phyloP scores from a whole-genome alignment of 2,113 vertebrate genomes.

The Phasianus colchicus region DNA sequence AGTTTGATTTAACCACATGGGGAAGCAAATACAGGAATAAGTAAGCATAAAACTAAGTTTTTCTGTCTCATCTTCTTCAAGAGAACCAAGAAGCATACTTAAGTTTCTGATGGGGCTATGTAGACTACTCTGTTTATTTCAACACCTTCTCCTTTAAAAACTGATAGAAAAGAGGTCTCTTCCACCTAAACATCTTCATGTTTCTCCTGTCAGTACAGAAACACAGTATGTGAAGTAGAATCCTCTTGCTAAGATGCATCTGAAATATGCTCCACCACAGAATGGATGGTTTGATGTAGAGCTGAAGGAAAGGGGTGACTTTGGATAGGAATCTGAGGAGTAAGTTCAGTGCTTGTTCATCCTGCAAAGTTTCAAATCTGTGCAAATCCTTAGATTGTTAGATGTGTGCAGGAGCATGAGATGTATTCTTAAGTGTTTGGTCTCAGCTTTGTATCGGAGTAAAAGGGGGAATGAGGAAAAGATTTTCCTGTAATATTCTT shows the following conservation, averaged over 20 bases:
- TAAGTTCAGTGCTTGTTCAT: background rate
- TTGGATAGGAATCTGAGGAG: background rate
- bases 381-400: background rate
- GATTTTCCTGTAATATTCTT: background rate
- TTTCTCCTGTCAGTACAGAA: background rate
- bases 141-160: background rate
- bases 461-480: background rate
- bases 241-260: background rate
- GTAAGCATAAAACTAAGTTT: too few relatives aligned
- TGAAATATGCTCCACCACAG: background rate
- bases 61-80: background rate
- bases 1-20: background rate
- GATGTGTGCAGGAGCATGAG: background rate
- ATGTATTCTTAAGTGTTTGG: background rate
- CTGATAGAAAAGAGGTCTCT: background rate
- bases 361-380: background rate
- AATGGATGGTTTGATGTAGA: background rate
- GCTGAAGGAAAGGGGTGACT: background rate
- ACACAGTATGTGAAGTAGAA: background rate
- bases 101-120: background rate
- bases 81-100: background rate
- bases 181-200: background rate
- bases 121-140: background rate
- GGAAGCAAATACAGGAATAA: background rate
- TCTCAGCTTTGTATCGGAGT: background rate